Conservation (phyloP, 1,140 invertebrate genomes). For the Halotydeus destructor region DNA sequence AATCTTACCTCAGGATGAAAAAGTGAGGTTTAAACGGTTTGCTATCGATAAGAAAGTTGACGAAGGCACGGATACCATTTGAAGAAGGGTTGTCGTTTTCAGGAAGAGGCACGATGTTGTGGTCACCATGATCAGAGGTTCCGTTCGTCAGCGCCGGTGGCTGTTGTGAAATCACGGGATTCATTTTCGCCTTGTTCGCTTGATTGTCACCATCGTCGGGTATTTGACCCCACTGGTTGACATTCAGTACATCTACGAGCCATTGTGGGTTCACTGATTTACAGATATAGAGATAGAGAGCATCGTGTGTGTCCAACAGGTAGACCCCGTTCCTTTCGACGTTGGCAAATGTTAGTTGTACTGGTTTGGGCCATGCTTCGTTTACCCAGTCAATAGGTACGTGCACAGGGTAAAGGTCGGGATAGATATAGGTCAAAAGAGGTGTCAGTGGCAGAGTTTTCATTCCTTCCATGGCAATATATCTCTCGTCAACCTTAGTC, state of each 20-base stretch:
- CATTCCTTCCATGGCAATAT: slow-evolving; percentile 78
- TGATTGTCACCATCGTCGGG: slow-evolving; percentile 27
- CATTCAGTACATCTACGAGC: slow-evolving; percentile 47
- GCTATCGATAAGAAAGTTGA: slow-evolving; percentile 59
- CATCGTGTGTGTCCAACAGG: slow-evolving; percentile 63
- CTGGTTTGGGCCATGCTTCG: slow-evolving; percentile 3
- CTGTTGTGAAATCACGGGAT: background rate
- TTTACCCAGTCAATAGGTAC: slow-evolving; percentile 16
- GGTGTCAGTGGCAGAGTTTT: slow-evolving; percentile 62
- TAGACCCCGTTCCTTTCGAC: slow-evolving; percentile 74
- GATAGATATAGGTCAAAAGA: slow-evolving; percentile 70
- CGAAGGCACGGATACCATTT: slow-evolving; percentile 51
- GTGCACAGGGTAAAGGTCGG: slow-evolving; percentile 78
- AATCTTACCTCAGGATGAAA: slow-evolving; percentile 60
- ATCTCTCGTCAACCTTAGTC: slow-evolving; percentile 74
- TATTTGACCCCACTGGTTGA: slow-evolving; percentile 35
- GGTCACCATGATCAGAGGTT: background rate
- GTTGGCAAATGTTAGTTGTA: slow-evolving; percentile 39
- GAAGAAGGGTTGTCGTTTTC: slow-evolving; percentile 51
- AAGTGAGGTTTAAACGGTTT: slow-evolving; percentile 53
- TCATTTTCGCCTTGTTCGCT: background rate
- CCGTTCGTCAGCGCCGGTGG: background rate
- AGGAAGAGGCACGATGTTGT: slow-evolving; percentile 32
- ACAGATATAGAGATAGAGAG: slow-evolving; percentile 68
- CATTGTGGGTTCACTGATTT: slow-evolving; percentile 50